Base-by-base conservation (phyloP, 2,113 vertebrate genomes). In the Sakesphorus luctuosus region DNA sequence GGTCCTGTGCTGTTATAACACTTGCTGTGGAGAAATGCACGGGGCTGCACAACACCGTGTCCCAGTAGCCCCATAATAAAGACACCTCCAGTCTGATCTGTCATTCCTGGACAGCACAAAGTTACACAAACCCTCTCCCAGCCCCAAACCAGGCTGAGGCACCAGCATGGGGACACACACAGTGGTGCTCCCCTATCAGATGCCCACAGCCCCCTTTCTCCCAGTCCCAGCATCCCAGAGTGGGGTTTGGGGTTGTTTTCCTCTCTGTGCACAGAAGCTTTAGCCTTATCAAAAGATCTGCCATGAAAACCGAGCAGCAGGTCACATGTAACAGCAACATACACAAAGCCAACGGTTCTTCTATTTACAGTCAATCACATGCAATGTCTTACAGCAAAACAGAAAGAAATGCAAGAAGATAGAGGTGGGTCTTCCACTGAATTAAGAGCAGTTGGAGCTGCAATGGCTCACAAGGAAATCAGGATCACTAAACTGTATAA, bases 51-150 rank as follows among this genome's bases (percentile, higher is more conserved):
- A 47, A 19, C 23, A 9, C 11, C 25, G 6, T 2, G 26, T 6
- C 3, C 0, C 47, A 23, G 17, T 0, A 44, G 61, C n/a, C 35
- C 9, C 59, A 1, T 0, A 28, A 49, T 0, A 36, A 50, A 71
- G 9, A 29, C 52, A 59, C 5, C 46, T 36, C n/a, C 76, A 28
- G 18, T 33, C 31, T 35, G 11, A 15, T 3, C 21, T 31, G 33
- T 12, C 2, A 0, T 6, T 69, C 50, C 71, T 33, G 47, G 40
- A 26, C 4, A 11, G 29, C 68, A 73, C 23, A 0, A 3, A 18
- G 8, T 61, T 19, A 43, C 43, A 18, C 33, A 82, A 38, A 26
- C 4, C 25, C 40, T 20, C 4, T 1, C 44, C 28, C 38, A 82
- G 77, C 36, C 46, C 67, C 44, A 36, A 31, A 25, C 5, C 3